Conservation (phyloP, 1,140 invertebrate genomes). For the Caerostris darwini region DNA sequence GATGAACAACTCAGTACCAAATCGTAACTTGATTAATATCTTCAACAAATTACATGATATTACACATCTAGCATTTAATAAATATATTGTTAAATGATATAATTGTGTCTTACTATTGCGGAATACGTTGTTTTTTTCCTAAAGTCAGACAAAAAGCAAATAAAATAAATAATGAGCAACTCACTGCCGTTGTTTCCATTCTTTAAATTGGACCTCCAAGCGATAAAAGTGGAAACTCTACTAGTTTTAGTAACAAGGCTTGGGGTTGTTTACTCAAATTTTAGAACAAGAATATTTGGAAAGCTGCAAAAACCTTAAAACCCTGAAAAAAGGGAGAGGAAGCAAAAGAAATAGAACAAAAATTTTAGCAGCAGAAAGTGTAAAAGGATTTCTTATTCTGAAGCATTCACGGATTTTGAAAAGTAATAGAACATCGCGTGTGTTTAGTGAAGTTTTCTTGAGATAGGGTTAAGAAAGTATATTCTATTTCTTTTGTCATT, state of each 20-base stretch:
- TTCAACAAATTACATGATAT: too few relatives aligned
- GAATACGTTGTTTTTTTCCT: too few relatives aligned
- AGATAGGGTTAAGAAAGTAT: neutral
- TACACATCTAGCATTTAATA: too few relatives aligned
- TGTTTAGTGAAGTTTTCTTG: neutral
- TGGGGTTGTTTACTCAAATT: neutral
- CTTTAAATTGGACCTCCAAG: constrained; percentile 11
- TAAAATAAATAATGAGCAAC: too few relatives aligned
- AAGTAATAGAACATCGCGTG: neutral
- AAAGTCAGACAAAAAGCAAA: too few relatives aligned
- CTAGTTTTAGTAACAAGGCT: neutral
- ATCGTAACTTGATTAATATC: too few relatives aligned
- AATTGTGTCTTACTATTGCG: too few relatives aligned
- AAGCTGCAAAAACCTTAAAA: neutral
- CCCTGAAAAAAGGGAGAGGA: neutral
- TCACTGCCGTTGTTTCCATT: neutral
- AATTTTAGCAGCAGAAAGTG: neutral
- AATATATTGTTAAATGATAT: too few relatives aligned
- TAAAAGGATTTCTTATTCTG: neutral
- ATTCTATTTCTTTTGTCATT: neutral
- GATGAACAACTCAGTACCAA: neutral
- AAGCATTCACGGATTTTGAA: neutral
- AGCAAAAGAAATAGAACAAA: neutral
- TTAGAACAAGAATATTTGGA: constrained; percentile 20
- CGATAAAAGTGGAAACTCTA: neutral